Conservation (phyloP, 2,797 vertebrate genomes). For the Danionella dracula region DNA sequence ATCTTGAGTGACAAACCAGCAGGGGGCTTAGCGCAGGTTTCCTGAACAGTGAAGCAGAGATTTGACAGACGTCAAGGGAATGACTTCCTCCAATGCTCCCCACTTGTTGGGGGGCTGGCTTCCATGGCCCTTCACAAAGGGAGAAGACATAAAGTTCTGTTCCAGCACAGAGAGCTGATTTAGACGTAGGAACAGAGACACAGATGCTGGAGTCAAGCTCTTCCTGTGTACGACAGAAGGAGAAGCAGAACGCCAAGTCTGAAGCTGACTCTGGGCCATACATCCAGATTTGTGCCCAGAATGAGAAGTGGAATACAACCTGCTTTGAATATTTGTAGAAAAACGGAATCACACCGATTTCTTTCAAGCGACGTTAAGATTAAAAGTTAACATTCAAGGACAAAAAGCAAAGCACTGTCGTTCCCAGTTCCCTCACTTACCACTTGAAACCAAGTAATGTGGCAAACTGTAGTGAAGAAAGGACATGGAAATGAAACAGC, state of each 20-base stretch:
- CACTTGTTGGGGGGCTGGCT: conserved; percentile 42
- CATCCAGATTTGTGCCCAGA: conserved; percentile 63
- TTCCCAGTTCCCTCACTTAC: too few relatives aligned
- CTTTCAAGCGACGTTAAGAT: too few relatives aligned
- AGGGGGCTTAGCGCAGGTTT: conserved; percentile 2
- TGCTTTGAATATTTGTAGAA: conserved; percentile 10
- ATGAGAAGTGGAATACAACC: conserved; percentile 55
- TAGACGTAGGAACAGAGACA: conserved; percentile 71
- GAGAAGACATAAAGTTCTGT: not conserved
- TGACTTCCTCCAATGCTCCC: not conserved
- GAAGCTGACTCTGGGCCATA: conserved; percentile 67
- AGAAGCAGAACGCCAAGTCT: conserved; percentile 65
- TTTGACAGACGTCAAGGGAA: conserved; percentile 1
- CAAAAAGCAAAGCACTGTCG: too few relatives aligned
- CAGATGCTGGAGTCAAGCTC: conserved; percentile 66
- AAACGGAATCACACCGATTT: too few relatives aligned
- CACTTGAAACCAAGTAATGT: too few relatives aligned
- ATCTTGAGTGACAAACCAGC: conserved; percentile 57
- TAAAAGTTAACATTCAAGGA: too few relatives aligned
- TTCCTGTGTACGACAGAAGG: conserved; percentile 73
- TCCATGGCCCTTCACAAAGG: conserved; percentile 53
- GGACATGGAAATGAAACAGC: too few relatives aligned
- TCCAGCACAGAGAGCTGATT: conserved; percentile 68
- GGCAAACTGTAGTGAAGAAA: too few relatives aligned
- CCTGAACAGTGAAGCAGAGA: not conserved